Conservation (phyloP, 2,113 vertebrate species). For the Poeciliopsis occidentalis region DNA sequence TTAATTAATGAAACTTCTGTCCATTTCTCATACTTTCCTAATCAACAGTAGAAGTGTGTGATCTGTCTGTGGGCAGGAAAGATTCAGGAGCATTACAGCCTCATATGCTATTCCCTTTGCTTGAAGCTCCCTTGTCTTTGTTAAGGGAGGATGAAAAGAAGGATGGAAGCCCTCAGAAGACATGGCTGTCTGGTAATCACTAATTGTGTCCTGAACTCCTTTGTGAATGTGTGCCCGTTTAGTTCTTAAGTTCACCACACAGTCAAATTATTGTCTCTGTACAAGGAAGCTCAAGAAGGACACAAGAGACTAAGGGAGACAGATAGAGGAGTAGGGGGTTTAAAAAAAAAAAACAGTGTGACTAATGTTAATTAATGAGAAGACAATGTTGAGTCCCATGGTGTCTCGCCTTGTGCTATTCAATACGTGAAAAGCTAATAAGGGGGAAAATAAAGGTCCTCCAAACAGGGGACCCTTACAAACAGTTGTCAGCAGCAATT, state of each 20-base stretch:
- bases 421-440: slow-evolving; percentile 54
- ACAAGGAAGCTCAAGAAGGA: slow-evolving; percentile 36
- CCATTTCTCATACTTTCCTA: slow-evolving; percentile 53
- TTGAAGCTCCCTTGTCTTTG: slow-evolving; percentile 61
- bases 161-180: slow-evolving; percentile 68
- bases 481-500: not conserved
- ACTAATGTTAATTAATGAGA: slow-evolving; percentile 71
- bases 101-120: slow-evolving; percentile 79
- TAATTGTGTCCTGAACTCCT: slow-evolving; percentile 76
- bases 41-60: slow-evolving; percentile 62
- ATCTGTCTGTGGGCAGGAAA: slow-evolving; percentile 63
- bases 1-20: slow-evolving; percentile 71
- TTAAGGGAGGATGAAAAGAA: slow-evolving; percentile 70
- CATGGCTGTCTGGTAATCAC: slow-evolving; percentile 71
- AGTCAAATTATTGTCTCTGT: slow-evolving; percentile 43
- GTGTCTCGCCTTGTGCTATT: slow-evolving; percentile 24
- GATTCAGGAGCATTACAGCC: slow-evolving; percentile 67
- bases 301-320: slow-evolving; percentile 38
- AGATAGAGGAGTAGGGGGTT: slow-evolving; percentile 39
- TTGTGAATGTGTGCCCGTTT: slow-evolving; percentile 69
- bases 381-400: slow-evolving; percentile 66
- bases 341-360: slow-evolving; percentile 54
- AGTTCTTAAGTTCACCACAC: slow-evolving; percentile 65
- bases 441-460: slow-evolving; percentile 31
- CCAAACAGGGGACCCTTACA: slow-evolving; percentile 43